phyloP scores from a whole-genome alignment of 1,140 invertebrate genomes.

The Brachionus manjavacas region DNA sequence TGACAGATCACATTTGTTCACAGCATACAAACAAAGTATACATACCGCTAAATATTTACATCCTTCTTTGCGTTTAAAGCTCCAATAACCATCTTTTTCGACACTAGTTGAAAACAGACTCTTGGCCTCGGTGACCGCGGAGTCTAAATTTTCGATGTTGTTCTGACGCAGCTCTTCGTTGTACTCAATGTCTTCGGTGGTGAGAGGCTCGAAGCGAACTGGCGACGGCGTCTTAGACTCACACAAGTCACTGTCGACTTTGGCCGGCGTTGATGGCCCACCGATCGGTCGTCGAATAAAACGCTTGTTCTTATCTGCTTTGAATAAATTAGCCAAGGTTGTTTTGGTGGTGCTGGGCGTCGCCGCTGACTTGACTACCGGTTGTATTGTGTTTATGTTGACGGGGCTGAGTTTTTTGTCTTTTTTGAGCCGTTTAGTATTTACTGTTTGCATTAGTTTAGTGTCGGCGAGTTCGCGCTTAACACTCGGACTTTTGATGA shows the following conservation, averaged over 20 bases:
- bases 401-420: constrained; percentile 4
- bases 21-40: not conserved
- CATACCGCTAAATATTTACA: constrained; percentile 42
- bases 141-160: constrained; percentile 25
- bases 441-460: not conserved
- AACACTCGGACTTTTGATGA: not conserved
- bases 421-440: not conserved
- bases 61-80: constrained; percentile 40
- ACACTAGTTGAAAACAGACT: not conserved
- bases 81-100: constrained; percentile 38
- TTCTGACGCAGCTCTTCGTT: constrained; percentile 11
- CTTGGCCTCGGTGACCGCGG: not conserved
- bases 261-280: not conserved
- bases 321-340: not conserved
- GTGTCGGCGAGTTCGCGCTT: not conserved
- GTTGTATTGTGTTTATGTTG: not conserved
- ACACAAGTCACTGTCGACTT: not conserved
- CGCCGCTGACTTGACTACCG: not conserved
- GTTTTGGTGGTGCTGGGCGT: not conserved
- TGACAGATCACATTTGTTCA: not conserved
- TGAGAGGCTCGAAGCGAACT: not conserved
- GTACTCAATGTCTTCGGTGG: constrained; percentile 6
- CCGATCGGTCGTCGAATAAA: not conserved
- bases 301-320: not conserved
- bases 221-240: constrained; percentile 10